Conservation (phyloP, 2,797 vertebrate species). For the Taeniopygia guttata region DNA sequence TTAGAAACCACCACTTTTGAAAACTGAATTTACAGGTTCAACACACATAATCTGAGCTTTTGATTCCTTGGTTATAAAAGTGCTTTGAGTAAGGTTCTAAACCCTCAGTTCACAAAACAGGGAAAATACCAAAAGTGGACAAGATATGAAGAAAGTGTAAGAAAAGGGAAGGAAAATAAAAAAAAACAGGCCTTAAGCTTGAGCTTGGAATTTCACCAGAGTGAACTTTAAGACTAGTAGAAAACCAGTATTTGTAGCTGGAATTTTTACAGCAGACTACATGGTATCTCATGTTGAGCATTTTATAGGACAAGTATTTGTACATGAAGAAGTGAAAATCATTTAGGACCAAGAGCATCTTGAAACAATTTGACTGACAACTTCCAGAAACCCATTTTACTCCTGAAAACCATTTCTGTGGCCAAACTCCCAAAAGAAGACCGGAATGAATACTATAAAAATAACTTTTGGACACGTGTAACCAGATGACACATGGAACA, state of each 20-base stretch:
- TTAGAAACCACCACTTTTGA: neutral
- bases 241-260: slow-evolving; percentile 1
- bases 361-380: slow-evolving; percentile 38
- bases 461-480: neutral
- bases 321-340: slow-evolving; percentile 17
- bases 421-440: slow-evolving; percentile 23
- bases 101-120: neutral
- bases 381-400: slow-evolving; percentile 52
- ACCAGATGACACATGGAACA: slow-evolving; percentile 15
- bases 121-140: slow-evolving; percentile 15
- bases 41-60: neutral
- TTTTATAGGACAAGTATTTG: neutral
- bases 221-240: slow-evolving; percentile 13
- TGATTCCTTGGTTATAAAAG: slow-evolving; percentile 38
- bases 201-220: slow-evolving; percentile 20
- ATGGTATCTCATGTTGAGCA: neutral
- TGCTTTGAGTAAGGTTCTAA: slow-evolving; percentile 48
- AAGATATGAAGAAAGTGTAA: neutral
- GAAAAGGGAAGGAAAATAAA: neutral
- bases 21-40: neutral
- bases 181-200: slow-evolving; percentile 17
- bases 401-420: slow-evolving; percentile 14
- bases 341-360: slow-evolving; percentile 26
- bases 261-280: neutral
- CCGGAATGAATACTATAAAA: slow-evolving; percentile 9